Evolutionary conservation across 2,797 vertebrate species (phyloP).

Genomic region (Rhodeus uyekii): DNA sequence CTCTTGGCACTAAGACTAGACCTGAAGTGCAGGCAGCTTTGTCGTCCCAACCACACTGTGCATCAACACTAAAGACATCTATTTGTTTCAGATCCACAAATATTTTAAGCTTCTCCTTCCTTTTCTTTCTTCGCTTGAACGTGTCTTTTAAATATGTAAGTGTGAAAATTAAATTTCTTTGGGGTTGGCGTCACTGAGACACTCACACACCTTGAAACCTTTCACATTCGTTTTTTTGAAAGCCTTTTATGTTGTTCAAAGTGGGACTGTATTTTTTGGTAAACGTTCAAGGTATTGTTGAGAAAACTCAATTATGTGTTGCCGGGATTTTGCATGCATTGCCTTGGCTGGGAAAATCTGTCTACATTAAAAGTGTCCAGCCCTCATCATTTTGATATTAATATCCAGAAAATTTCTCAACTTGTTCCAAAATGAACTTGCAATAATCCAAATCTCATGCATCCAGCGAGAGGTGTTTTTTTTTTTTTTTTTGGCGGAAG

Average conservation of each 20-base stretch:
- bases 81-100: slow-evolving; percentile 7
- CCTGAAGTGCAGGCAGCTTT: slow-evolving; percentile 42
- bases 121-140: slow-evolving; percentile 1
- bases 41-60: slow-evolving; percentile 11
- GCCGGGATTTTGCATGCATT: slow-evolving; percentile 11
- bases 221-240: not conserved
- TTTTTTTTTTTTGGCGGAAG: slow-evolving; percentile 18
- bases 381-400: slow-evolving; percentile 18
- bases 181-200: slow-evolving; percentile 9
- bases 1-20: slow-evolving; percentile 40
- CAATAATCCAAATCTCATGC: slow-evolving; percentile 12
- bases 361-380: not conserved
- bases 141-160: slow-evolving; percentile 39
- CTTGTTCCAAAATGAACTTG: slow-evolving; percentile 9
- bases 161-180: slow-evolving; percentile 47
- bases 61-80: slow-evolving; percentile 24
- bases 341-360: not conserved
- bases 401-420: not conserved
- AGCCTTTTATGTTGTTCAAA: slow-evolving; percentile 10
- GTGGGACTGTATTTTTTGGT: not conserved
- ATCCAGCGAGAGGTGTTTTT: slow-evolving; percentile 7
- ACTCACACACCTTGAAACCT: not conserved
- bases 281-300: not conserved
- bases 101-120: slow-evolving; percentile 42
- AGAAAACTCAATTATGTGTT: not conserved